Percentiles rank a stretch among this genome's conserved stretches.
These are phyloP conservation scores for Leucophenga montana DNA, from an alignment of 2,888 invertebrate species.

Conservation along the genomic window DNA sequence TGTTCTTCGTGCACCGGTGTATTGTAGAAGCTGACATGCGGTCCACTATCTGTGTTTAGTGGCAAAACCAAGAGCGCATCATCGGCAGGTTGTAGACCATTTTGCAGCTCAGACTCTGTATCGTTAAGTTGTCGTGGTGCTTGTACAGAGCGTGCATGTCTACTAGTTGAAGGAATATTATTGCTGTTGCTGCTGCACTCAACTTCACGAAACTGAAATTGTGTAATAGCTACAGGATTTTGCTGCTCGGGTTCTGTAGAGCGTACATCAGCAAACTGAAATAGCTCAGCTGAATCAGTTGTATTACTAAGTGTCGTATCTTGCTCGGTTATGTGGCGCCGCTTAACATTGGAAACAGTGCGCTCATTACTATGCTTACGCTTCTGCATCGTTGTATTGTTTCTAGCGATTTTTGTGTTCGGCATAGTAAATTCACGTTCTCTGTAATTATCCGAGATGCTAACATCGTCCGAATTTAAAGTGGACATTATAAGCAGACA, in stretches of 20 bases:
- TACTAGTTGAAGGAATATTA: slow-evolving; percentile 23
- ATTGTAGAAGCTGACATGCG: slow-evolving; percentile 38
- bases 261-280: slow-evolving; percentile 3
- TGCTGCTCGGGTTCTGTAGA: slow-evolving; percentile 16
- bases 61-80: slow-evolving; percentile 36
- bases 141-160: slow-evolving; percentile 48
- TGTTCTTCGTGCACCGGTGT: slow-evolving; percentile 24
- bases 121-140: slow-evolving; percentile 49
- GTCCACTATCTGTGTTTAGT: slow-evolving; percentile 47
- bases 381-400: slow-evolving; percentile 40
- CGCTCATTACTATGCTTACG: slow-evolving; percentile 47
- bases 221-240: slow-evolving; percentile 42
- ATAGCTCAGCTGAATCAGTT: slow-evolving; percentile 30
- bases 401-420: slow-evolving; percentile 23
- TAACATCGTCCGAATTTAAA: slow-evolving; percentile 69
- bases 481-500: slow-evolving; percentile 86
- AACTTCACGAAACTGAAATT: slow-evolving; percentile 43
- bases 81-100: slow-evolving; percentile 48
- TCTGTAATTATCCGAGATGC: slow-evolving; percentile 59
- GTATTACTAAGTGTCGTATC: slow-evolving; percentile 51
- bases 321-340: slow-evolving; percentile 49
- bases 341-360: slow-evolving; percentile 39
- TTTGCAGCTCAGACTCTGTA: slow-evolving; percentile 44
- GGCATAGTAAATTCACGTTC: slow-evolving; percentile 51
- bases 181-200: slow-evolving; percentile 29